Evolutionary conservation across 2,113 vertebrate genomes (phyloP).

Genomic region (Pycnonotus jocosus): DNA sequence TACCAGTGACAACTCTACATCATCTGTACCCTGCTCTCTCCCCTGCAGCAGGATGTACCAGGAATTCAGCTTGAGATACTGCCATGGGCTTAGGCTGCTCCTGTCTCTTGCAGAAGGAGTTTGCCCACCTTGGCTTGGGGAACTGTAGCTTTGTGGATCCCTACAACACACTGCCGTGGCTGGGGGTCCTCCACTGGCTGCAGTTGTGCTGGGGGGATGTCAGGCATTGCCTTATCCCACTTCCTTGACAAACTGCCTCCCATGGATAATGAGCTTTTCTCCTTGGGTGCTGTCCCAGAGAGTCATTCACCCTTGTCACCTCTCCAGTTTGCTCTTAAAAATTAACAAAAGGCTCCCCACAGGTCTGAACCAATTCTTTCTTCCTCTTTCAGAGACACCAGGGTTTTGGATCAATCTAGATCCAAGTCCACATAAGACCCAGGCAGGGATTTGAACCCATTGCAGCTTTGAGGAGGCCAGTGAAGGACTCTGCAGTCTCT

Average conservation of each 20-base stretch:
- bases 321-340: not conserved
- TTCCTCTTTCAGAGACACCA: not conserved
- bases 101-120: not conserved
- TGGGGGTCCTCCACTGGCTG: not conserved
- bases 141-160: not conserved
- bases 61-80: not conserved
- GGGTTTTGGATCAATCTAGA: not conserved
- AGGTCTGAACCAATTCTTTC: not conserved
- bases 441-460: not conserved
- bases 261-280: not conserved
- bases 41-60: not conserved
- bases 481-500: not conserved
- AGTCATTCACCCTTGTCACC: not conserved
- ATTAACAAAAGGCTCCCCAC: not conserved
- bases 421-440: not conserved
- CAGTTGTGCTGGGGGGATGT: not conserved
- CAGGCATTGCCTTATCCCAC: not conserved
- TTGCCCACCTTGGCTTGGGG: not conserved
- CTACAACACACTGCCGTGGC: not conserved
- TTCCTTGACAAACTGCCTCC: not conserved
- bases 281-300: not conserved
- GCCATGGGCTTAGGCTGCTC: not conserved
- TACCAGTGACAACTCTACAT: not conserved
- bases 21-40: not conserved
- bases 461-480: not conserved